Base-by-base conservation (phyloP, 2,888 invertebrate species). In the Lysandra coridon region DNA sequence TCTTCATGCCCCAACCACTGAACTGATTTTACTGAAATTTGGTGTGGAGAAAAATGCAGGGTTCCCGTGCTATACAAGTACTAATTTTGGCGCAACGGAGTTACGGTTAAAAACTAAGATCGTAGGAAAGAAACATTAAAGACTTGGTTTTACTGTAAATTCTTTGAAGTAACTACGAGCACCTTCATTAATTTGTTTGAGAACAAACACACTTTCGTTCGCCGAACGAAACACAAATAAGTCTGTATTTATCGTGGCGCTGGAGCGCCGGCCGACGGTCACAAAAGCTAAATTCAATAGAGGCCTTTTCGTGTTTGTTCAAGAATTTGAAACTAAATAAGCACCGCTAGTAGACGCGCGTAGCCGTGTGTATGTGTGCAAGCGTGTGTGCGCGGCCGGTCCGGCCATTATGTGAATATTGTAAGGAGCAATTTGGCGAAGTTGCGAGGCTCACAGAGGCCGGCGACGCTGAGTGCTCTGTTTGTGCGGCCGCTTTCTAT, bases 271-370 rank as follows among this genome's bases (percentile, higher is more conserved):
- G 57, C 57, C n/a, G n/a, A 23, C 74, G 37, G 37, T 44, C 40
- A 23, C n/a, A 10, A n/a, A 74, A 44, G 44, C 44, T 44, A 74
- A 44, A 40, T 44, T 69, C 73, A 44, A 74, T 74, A 74, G 30
- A n/a, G 74, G 44, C 74, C 74, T 44, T 74, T 74, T 74, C 74
- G 10, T 74, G 44, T 74, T 44, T 40, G 44, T 44, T 74, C 44
- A 10, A 33, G 40, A 74, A 74, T 74, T 74, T 44, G 44, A 74
- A 74, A 40, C 74, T 44, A 44, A 74, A 74, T 44, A 74, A 44
- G 44, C 23, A 44, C 74, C 82, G 82, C 79, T 81, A 80, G 80
- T 53, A 79, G n/a, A 75, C 64, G 78, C 74, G 6, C 3, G 17
- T 73, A 6, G 37, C 17, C 37, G 73, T 73, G 40, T 73, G 73